Percentiles rank a stretch among this genome's conserved stretches.
Evolutionary conservation across 1,140 invertebrate genomes (phyloP).

Genomic region (Zophobas morio): DNA sequence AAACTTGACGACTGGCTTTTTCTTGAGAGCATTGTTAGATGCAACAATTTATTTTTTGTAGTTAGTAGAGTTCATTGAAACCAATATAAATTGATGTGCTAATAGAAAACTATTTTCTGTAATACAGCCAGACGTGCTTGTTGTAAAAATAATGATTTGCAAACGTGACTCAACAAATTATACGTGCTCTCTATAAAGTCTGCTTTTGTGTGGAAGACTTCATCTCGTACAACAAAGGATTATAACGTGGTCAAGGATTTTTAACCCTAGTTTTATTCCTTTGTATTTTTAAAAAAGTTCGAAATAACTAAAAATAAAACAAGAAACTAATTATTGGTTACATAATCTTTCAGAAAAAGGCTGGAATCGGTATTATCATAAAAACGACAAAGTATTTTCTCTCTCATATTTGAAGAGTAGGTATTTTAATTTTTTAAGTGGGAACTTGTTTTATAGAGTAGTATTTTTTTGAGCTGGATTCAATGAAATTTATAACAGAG

Average conservation of each 20-base stretch:
- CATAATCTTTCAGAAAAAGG: no score
- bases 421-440: no score
- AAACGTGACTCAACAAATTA: constrained; percentile 11
- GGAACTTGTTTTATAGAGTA: no score
- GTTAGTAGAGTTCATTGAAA: background rate
- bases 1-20: no score
- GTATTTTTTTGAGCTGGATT: no score
- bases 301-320: no score
- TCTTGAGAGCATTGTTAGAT: constrained; percentile 5
- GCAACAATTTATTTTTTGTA: background rate
- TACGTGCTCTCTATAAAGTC: background rate
- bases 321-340: no score
- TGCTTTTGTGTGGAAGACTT: constrained; percentile 1
- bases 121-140: background rate
- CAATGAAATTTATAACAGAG: no score
- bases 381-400: no score
- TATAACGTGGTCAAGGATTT: constrained; percentile 11
- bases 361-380: no score
- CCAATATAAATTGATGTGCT: constrained; percentile 15
- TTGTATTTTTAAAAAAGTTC: background rate
- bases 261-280: background rate
- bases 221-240: background rate
- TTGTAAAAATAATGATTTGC: constrained; percentile 6
- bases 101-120: background rate
- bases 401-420: no score